Conservation (phyloP, 2,797 vertebrate species). For the Helostoma temminkii region DNA sequence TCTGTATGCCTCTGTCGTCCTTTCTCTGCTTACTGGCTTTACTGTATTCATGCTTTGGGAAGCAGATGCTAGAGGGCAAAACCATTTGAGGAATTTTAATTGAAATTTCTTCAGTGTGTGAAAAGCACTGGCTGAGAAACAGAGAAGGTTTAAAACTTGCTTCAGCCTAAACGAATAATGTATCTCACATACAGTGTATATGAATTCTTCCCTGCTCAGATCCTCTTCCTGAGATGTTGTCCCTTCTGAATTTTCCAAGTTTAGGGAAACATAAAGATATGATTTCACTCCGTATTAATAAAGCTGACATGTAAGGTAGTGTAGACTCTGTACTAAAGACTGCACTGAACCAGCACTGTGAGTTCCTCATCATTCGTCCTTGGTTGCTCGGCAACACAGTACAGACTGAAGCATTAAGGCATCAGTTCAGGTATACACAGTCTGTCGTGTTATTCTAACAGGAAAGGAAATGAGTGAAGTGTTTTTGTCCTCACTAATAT, state of each 20-base stretch:
- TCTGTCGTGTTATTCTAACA: neutral
- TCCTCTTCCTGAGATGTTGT: no score
- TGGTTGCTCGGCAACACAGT: conserved; percentile 88
- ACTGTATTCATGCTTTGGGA: conserved; percentile 45
- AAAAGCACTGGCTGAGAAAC: conserved; percentile 53
- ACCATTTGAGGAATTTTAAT: conserved; percentile 76
- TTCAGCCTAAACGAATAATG: conserved; percentile 43
- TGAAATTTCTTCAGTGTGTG: conserved; percentile 67
- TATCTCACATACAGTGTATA: conserved; percentile 20
- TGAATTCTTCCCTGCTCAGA: neutral
- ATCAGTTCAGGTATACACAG: conserved; percentile 10
- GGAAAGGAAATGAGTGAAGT: neutral
- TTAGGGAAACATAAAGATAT: neutral
- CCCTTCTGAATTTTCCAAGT: no score
- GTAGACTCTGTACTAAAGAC: conserved; percentile 3
- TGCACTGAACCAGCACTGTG: conserved; percentile 20
- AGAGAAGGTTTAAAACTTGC: conserved; percentile 43
- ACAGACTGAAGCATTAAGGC: conserved; percentile 42
- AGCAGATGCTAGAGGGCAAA: conserved; percentile 38
- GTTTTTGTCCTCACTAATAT: neutral
- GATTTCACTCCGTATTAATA: neutral
- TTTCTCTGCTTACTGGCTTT: conserved; percentile 11
- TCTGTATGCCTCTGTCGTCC: conserved; percentile 36
- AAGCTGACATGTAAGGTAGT: neutral
- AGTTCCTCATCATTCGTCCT: conserved; percentile 73